Conservation (phyloP, 64 coral and sea anemone genomes). For the Exaiptasia diaphana region DNA sequence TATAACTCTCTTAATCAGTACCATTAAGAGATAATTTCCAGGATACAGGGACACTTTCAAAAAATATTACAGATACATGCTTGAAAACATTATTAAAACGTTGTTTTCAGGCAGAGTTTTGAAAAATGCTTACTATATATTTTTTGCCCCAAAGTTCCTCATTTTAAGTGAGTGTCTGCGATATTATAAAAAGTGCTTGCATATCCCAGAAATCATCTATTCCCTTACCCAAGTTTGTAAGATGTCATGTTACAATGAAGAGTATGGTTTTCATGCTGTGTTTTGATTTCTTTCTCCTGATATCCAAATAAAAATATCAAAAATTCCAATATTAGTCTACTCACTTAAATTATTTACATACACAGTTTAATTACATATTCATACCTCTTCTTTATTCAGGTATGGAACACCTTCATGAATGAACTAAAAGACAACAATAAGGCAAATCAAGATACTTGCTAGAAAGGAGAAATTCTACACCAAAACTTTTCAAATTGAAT, state of each 20-base stretch:
- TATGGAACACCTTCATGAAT: conserved; percentile 75
- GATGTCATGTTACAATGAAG: background rate
- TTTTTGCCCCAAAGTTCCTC: background rate
- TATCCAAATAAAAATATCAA: background rate
- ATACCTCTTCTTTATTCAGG: conserved; percentile 47
- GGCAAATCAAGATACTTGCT: background rate
- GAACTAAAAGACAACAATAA: conserved; percentile 50
- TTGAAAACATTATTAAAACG: background rate
- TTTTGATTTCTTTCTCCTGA: conserved; percentile 36
- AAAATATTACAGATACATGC: background rate
- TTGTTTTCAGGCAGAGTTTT: background rate
- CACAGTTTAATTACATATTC: background rate
- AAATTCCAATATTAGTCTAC: background rate
- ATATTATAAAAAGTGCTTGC: background rate
- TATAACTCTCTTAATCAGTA: background rate
- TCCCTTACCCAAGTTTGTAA: background rate
- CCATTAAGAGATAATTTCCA: background rate
- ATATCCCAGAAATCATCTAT: background rate
- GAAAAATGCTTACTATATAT: background rate
- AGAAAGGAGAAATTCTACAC: background rate
- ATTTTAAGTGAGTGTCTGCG: background rate
- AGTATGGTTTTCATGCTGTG: conserved; percentile 42
- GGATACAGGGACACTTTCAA: background rate
- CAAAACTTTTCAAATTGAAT: too few species aligned
- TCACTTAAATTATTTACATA: background rate